Evolutionary conservation across 2,113 vertebrate species (phyloP).

Genomic region (Dendrocopos noguchii): DNA sequence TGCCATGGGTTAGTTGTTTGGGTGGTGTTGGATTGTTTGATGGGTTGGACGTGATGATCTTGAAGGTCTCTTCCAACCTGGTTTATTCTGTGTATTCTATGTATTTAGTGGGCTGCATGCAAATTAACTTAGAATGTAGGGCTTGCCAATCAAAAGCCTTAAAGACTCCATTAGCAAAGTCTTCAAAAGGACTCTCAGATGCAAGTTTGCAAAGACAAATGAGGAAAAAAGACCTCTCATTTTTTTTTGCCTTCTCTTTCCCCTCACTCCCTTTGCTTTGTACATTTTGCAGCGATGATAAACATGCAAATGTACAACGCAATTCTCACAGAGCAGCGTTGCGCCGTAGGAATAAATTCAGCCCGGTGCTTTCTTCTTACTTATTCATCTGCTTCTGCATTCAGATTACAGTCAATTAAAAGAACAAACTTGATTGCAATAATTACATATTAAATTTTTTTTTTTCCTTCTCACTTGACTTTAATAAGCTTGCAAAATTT

Average conservation of each 20-base stretch:
- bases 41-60: no score
- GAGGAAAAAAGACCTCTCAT: neutral
- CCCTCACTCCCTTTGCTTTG: neutral
- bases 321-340: neutral
- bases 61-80: no score
- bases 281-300: neutral
- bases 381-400: constrained; percentile 30
- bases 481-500: constrained; percentile 61
- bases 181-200: neutral
- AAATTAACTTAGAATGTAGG: neutral
- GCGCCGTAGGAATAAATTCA: neutral
- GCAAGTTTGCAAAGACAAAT: neutral
- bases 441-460: neutral
- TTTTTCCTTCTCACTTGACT: constrained; percentile 30
- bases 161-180: neutral
- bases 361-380: neutral
- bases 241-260: neutral
- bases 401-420: constrained; percentile 54
- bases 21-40: no score
- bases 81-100: no score
- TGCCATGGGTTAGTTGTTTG: no score
- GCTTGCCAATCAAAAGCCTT: neutral
- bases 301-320: constrained; percentile 16
- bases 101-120: neutral
- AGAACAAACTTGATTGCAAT: constrained; percentile 54